Evolutionary conservation across 2,888 invertebrate species (phyloP), one percentile per base, ranked within the genome.

Genomic region (Brachylomia viminalis): DNA sequence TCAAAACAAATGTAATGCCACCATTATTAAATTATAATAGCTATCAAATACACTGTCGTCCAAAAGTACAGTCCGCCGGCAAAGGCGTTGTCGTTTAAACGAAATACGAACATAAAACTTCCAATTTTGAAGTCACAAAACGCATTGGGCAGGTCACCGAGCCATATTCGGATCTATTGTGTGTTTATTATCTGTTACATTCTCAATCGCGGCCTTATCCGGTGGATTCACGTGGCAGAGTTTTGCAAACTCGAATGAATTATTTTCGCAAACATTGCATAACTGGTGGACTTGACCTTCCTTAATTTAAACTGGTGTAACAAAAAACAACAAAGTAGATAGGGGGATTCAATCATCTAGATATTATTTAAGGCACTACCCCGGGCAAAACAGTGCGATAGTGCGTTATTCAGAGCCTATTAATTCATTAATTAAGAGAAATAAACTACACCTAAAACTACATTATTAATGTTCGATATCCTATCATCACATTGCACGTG

Each of bases 101-200:
- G 70, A 54, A 65, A 54, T 27, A 56, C 49, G 45, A 49, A 64
- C 61, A 75, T 75, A 73, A 77, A 75, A 72, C 65, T 8, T 49
- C 59, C 69, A 42, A 64, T 72, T 80, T 66, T 74, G 45, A 76
- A 72, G 72, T 72, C 47, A 1, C 58, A 67, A 75, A 72, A 64
- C 54, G 20, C 59, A 65, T 56, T 73, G 17, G 68, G 56, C 72
- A 33, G 75, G 72, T 67, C 77, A 70, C 54, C 68, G 72, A 59
- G 59, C 82, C 73, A 70, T 76, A 58, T 72, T 54, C 13, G 58
- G 23, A 72, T 6, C 87, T 74, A 85, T 86, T 86, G 87, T 85
- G 77, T 72, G 38, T 67, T 69, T 59, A 76, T 82, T 85, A 72
- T 81, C 59, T 42, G 49, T 71, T 65, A 72, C 72, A 73, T 61